These are phyloP conservation scores for Calyptommatus sinebrachiatus DNA, from an alignment of 2,113 vertebrate species.

Conservation along the genomic window DNA sequence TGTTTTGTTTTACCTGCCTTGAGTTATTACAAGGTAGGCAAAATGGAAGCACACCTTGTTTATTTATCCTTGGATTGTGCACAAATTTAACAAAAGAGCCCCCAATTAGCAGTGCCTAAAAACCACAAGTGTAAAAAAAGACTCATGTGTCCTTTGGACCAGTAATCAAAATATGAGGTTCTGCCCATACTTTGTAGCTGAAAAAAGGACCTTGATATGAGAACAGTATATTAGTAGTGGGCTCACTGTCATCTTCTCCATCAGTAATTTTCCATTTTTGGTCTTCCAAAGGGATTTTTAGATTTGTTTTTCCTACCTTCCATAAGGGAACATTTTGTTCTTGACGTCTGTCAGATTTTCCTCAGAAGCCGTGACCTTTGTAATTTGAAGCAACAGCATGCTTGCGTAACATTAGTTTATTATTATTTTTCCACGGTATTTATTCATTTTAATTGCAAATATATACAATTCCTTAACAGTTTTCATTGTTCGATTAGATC, in stretches of 20 bases:
- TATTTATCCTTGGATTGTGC: background rate
- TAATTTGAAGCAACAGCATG: slow-evolving; percentile 20
- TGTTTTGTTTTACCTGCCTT: no score
- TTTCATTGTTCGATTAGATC: no score
- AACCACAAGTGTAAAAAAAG: background rate
- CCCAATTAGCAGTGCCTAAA: background rate
- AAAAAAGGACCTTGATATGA: background rate
- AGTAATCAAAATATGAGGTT: background rate
- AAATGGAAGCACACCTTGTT: no score
- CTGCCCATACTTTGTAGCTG: background rate
- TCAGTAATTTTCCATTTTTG: background rate
- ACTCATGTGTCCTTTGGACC: background rate
- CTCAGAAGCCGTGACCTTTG: slow-evolving; percentile 11
- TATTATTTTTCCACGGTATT: no score
- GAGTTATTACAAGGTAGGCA: no score
- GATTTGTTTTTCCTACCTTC: background rate
- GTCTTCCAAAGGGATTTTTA: background rate
- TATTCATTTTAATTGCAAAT: no score
- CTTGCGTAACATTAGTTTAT: slow-evolving; percentile 16
- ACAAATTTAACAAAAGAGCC: background rate
- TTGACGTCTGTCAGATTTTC: slow-evolving; percentile 29
- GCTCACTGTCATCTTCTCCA: background rate
- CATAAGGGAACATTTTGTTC: background rate
- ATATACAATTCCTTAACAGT: no score
- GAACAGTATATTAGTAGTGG: background rate